These are phyloP conservation scores for Folsomia manolachei DNA, from an alignment of 2,888 invertebrate species.

Conservation along the genomic window DNA sequence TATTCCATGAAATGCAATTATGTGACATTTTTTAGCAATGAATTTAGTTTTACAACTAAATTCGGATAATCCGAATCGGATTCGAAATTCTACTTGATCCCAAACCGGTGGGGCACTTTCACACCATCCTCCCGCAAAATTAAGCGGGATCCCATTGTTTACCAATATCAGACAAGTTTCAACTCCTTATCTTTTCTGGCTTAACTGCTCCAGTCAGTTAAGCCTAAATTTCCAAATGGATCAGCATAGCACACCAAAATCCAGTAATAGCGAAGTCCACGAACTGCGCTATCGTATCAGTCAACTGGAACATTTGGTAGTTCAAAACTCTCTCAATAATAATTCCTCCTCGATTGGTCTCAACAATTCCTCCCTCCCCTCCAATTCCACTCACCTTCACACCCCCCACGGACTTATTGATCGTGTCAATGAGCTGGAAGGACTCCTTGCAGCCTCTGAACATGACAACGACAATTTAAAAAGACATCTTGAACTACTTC, in stretches of 20 bases:
- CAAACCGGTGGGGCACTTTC: too few relatives aligned
- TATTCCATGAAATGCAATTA: too few relatives aligned
- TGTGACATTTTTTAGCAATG: too few relatives aligned
- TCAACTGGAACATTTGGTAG: conserved; percentile 43
- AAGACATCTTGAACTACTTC: conserved; percentile 33
- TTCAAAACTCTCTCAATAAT: conserved; percentile 17
- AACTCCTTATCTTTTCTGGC: too few relatives aligned
- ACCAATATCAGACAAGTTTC: too few relatives aligned
- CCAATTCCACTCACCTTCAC: conserved; percentile 9
- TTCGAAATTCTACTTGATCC: too few relatives aligned
- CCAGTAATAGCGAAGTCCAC: conserved; percentile 27
- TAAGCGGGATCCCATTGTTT: not conserved
- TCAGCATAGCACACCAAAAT: conserved; percentile 25
- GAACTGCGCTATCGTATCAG: conserved; percentile 43
- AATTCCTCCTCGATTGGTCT: too few relatives aligned
- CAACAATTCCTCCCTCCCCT: conserved; percentile 17
- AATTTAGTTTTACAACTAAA: too few relatives aligned
- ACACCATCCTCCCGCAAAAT: too few relatives aligned
- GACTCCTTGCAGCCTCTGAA: conserved; percentile 44
- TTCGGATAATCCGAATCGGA: too few relatives aligned
- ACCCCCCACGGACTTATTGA: conserved; percentile 35
- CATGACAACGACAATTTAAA: conserved; percentile 40
- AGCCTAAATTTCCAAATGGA: not conserved
- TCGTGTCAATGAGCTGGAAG: conserved; percentile 43
- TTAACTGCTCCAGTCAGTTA: too few relatives aligned